Conservation (phyloP, 2,797 vertebrate species). For the Hyperoplus immaculatus region DNA sequence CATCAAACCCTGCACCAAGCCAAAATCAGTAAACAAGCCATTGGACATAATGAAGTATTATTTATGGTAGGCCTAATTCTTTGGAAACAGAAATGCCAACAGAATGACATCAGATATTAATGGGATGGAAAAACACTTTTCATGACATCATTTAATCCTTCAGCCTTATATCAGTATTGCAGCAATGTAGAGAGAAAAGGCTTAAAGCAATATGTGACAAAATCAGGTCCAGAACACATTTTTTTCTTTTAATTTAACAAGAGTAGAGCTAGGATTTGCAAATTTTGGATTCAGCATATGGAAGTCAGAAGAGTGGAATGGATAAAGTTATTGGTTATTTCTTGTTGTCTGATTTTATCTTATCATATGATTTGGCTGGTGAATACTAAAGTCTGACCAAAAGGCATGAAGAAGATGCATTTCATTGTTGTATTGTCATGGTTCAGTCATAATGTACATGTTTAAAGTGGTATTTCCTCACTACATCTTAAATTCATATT, state of each 20-base stretch:
- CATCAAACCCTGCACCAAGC: slow-evolving; percentile 37
- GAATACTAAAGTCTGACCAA: not conserved
- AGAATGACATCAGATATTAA: slow-evolving; percentile 69
- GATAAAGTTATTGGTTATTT: too few relatives aligned
- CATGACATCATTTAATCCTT: slow-evolving; percentile 49
- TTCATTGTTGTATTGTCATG: not conserved
- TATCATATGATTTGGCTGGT: not conserved
- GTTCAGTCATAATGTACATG: not conserved
- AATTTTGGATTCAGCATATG: slow-evolving; percentile 1
- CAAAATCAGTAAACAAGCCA: slow-evolving; percentile 64
- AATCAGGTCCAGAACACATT: not conserved
- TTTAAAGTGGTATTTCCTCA: not conserved
- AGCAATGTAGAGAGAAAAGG: slow-evolving; percentile 35
- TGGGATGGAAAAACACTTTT: slow-evolving; percentile 67
- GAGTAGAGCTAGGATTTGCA: not conserved
- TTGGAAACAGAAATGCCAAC: slow-evolving; percentile 29
- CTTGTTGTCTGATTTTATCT: too few relatives aligned
- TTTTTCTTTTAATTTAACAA: not conserved
- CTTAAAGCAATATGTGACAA: slow-evolving; percentile 14
- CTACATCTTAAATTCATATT: not conserved
- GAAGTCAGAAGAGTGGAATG: slow-evolving; percentile 7
- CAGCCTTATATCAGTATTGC: slow-evolving; percentile 27
- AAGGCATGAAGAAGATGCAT: not conserved
- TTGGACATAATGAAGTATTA: slow-evolving; percentile 61
- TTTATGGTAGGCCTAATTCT: slow-evolving; percentile 53